A percentile compares a stretch with the other conserved stretches of the same genome.
Evolutionary conservation across 2,888 invertebrate species (phyloP).

Genomic region (Hemaris fuciformis): DNA sequence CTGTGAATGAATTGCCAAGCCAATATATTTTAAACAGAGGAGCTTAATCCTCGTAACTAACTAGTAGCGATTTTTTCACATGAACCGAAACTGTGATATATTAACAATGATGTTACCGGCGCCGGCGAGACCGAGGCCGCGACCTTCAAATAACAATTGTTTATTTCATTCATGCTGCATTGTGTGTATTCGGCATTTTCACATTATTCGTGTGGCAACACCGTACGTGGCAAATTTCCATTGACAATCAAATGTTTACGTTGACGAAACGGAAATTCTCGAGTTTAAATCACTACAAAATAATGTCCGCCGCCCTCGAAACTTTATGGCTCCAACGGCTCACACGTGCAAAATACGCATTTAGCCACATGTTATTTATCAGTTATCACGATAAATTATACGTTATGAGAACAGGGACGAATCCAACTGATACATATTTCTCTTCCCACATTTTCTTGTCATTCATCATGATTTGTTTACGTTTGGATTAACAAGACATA

Average conservation of each 20-base stretch:
- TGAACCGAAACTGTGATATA: not conserved
- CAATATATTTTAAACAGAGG: no score
- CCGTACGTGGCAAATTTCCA: not conserved
- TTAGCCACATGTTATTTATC: conserved; percentile 7
- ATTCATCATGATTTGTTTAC: no score
- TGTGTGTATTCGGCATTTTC: not conserved
- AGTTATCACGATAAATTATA: conserved; percentile 2
- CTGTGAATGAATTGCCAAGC: no score
- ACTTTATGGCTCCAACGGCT: not conserved
- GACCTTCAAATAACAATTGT: conserved; percentile 4
- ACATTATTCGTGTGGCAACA: not conserved
- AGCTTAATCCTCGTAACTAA: no score
- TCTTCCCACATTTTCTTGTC: no score
- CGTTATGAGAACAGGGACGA: not conserved
- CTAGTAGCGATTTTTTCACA: not conserved
- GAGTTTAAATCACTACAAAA: not conserved
- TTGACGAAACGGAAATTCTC: not conserved
- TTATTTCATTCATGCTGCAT: conserved; percentile 1
- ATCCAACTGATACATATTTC: no score
- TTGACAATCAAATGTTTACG: not conserved
- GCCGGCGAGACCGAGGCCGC: not conserved
- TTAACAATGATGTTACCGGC: not conserved
- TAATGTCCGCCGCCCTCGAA: not conserved
- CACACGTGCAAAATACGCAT: not conserved
- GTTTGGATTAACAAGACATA: no score